Conservation (phyloP, 2,797 vertebrate genomes). For the Pipistrellus kuhlii region DNA sequence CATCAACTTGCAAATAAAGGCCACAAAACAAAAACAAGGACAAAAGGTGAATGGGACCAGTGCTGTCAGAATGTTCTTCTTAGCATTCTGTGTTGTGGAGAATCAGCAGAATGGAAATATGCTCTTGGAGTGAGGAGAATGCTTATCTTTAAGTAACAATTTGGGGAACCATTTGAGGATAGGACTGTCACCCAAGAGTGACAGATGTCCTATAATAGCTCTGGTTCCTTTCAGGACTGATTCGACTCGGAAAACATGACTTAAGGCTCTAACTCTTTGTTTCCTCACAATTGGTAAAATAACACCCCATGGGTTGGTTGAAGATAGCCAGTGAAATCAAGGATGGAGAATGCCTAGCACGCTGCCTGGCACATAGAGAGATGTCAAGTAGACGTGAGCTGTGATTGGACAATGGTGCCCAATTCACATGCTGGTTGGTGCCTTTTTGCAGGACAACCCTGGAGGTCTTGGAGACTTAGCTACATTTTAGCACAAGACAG, state of each 20-base stretch:
- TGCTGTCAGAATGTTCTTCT: neutral
- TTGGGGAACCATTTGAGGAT: neutral
- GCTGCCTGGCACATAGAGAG: neutral
- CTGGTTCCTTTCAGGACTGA: neutral
- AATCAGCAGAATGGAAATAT: neutral
- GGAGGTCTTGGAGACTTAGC: neutral
- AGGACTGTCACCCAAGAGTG: neutral
- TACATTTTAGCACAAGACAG: no score
- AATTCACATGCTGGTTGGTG: neutral
- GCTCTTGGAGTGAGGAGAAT: neutral
- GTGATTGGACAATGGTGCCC: neutral
- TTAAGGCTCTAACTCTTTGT: neutral
- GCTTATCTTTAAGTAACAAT: neutral
- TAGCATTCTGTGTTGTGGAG: neutral
- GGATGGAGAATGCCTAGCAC: neutral
- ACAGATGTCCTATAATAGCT: neutral
- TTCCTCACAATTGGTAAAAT: neutral
- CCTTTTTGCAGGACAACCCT: neutral
- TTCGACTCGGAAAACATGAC: no score
- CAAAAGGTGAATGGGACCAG: neutral
- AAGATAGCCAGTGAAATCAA: neutral
- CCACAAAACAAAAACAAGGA: neutral
- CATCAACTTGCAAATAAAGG: neutral
- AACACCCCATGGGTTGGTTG: no score
- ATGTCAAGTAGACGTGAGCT: neutral